phyloP scores from a whole-genome alignment of 1,140 invertebrate genomes.

The Phymastichus coffea region DNA sequence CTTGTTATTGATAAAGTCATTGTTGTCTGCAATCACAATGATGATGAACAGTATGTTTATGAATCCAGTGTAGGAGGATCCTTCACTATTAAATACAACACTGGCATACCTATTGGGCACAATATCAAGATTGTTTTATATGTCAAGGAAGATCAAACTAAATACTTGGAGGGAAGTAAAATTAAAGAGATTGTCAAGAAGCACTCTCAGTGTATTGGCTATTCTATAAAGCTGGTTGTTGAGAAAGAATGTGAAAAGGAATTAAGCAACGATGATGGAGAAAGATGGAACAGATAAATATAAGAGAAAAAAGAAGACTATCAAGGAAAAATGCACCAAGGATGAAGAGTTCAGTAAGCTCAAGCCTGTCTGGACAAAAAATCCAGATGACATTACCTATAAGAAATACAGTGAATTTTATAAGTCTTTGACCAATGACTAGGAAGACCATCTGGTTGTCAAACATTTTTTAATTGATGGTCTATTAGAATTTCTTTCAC shows the following conservation, averaged over 20 bases:
- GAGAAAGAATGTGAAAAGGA: conserved; percentile 96
- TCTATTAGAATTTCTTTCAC: conserved; percentile 94
- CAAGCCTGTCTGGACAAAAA: conserved; percentile 98
- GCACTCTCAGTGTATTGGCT: conserved; percentile 98
- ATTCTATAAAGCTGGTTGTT: conserved; percentile 93
- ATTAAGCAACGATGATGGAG: conserved; percentile 84
- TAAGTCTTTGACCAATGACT: conserved; percentile 97
- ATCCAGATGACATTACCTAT: conserved; percentile 95
- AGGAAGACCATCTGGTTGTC: conserved; percentile 98
- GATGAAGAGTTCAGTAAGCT: conserved; percentile 99
- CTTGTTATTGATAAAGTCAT: conserved; percentile 92
- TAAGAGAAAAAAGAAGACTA: conserved; percentile 88
- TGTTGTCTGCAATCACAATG: conserved; percentile 94
- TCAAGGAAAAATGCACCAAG: conserved; percentile 97
- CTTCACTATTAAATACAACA: conserved; percentile 69
- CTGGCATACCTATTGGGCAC: conserved; percentile 65
- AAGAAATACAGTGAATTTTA: conserved; percentile 99
- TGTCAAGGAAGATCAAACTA: conserved; percentile 79
- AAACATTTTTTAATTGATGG: conserved; percentile 99
- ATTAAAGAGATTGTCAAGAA: conserved; percentile 98
- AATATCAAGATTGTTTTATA: conserved; percentile 76
- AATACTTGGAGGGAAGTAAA: conserved; percentile 85
- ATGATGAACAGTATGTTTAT: conserved; percentile 81
- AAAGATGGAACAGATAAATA: conserved; percentile 66
- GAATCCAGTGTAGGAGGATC: conserved; percentile 80